A percentile compares a stretch with the other conserved stretches of the same genome.
phyloP scores from a whole-genome alignment of 2,888 invertebrate species.

The Zhuqinia jingwanae region DNA sequence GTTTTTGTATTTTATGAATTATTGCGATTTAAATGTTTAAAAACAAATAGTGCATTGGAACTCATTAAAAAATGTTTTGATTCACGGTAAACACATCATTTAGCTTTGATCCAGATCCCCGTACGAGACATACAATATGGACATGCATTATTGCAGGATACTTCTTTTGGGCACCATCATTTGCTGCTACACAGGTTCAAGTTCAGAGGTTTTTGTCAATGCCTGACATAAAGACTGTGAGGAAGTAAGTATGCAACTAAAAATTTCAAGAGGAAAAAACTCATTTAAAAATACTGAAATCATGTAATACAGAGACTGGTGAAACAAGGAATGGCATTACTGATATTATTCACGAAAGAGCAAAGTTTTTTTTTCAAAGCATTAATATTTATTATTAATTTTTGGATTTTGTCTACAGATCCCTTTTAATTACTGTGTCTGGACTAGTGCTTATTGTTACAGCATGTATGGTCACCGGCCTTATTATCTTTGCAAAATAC shows the following conservation, averaged over 20 bases:
- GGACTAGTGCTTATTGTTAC: slow-evolving; percentile 81
- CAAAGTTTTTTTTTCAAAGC: neutral
- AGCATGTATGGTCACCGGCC: slow-evolving; percentile 91
- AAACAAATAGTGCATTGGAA: too few species aligned
- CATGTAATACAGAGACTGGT: too few species aligned
- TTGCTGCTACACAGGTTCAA: slow-evolving; percentile 83
- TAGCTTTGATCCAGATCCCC: slow-evolving; percentile 72
- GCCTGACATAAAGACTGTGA: slow-evolving; percentile 81
- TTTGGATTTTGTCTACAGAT: slow-evolving; percentile 49
- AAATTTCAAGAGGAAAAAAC: neutral
- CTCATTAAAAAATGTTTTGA: too few species aligned
- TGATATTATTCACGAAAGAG: too few species aligned
- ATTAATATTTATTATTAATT: neutral
- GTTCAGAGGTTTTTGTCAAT: slow-evolving; percentile 82
- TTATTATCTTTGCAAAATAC: slow-evolving; percentile 93
- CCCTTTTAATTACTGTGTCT: slow-evolving; percentile 80
- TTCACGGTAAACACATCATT: too few species aligned
- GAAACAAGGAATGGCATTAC: too few species aligned
- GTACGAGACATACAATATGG: slow-evolving; percentile 74
- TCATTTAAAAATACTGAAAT: neutral
- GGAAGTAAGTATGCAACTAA: slow-evolving; percentile 79
- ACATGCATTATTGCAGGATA: slow-evolving; percentile 80
- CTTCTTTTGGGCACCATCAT: slow-evolving; percentile 81
- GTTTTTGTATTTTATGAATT: neutral
- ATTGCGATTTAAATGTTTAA: too few species aligned